Percentiles rank a stretch among this genome's conserved stretches.
Conservation (phyloP, 2,797 vertebrate genomes). For the Halcyon leucocephala region DNA sequence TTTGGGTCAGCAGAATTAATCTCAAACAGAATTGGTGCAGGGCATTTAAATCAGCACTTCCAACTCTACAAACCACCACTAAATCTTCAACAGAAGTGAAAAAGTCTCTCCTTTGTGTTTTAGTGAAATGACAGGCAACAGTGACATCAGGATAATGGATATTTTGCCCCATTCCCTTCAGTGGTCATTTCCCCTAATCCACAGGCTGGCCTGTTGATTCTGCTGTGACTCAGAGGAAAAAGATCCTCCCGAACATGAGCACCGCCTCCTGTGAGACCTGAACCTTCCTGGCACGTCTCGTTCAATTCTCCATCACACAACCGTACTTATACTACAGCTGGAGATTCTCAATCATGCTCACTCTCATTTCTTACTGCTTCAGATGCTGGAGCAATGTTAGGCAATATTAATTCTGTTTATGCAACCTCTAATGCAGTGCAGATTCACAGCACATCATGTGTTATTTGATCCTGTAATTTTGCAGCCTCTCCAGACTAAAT, state of each 20-base stretch:
- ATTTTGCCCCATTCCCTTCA: neutral
- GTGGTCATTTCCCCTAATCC: neutral
- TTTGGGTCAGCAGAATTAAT: neutral
- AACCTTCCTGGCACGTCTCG: neutral
- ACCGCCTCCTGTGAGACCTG: neutral
- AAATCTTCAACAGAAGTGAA: neutral
- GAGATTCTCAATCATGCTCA: neutral
- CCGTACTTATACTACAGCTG: neutral
- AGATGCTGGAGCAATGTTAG: neutral
- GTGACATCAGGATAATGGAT: neutral
- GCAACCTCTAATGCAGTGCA: neutral
- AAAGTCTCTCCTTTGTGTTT: neutral
- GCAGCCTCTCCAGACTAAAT: conserved; percentile 18
- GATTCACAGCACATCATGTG: neutral
- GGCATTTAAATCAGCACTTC: fast-evolving
- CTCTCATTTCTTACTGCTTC: neutral
- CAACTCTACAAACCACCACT: neutral
- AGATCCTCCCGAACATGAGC: neutral
- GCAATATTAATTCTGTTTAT: conserved; percentile 11
- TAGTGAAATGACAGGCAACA: neutral
- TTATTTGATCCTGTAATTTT: conserved; percentile 37
- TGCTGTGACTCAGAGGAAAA: neutral
- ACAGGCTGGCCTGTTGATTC: neutral
- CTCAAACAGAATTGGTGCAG: neutral
- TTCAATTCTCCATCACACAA: neutral